Percentiles rank a stretch among this genome's conserved stretches.
Evolutionary conservation across 2,888 invertebrate genomes (phyloP).

Genomic region (Ophion ventricosus): DNA sequence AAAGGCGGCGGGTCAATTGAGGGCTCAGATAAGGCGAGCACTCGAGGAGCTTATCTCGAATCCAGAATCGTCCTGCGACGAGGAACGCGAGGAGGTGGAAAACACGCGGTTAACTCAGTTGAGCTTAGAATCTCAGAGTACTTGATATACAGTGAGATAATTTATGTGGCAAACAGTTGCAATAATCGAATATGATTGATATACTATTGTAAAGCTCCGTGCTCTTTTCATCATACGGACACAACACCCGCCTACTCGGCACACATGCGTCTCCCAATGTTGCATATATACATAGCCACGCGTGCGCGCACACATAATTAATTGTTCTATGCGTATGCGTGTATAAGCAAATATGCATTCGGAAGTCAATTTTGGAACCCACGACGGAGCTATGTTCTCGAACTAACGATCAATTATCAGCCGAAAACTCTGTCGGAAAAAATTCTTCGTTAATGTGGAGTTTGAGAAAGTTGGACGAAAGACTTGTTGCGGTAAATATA

Average conservation of each 20-base stretch:
- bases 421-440: slow-evolving; percentile 11
- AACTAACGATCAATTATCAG: slow-evolving; percentile 8
- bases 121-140: slow-evolving; percentile 76
- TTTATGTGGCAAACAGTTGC: slow-evolving; percentile 12
- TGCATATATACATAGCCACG: slow-evolving; percentile 25
- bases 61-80: slow-evolving; percentile 69
- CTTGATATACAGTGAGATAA: slow-evolving; percentile 71
- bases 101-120: slow-evolving; percentile 74
- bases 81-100: slow-evolving; percentile 73
- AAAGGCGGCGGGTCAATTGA: slow-evolving; percentile 78
- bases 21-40: slow-evolving; percentile 75
- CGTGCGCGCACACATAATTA: not conserved
- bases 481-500: slow-evolving; percentile 34
- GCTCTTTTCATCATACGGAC: not conserved
- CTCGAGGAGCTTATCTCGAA: slow-evolving; percentile 74
- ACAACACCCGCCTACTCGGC: not conserved
- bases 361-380: slow-evolving; percentile 45
- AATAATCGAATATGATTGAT: slow-evolving; percentile 39
- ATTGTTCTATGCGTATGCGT: slow-evolving; percentile 25
- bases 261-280: slow-evolving; percentile 13
- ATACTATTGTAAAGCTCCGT: slow-evolving; percentile 27
- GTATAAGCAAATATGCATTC: not conserved
- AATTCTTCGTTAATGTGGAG: not conserved
- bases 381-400: slow-evolving; percentile 12
- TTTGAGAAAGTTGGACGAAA: not conserved